These are phyloP conservation scores for Caenorhabditis inopinata DNA, from an alignment of 1,140 invertebrate genomes.

Conservation along the genomic window DNA sequence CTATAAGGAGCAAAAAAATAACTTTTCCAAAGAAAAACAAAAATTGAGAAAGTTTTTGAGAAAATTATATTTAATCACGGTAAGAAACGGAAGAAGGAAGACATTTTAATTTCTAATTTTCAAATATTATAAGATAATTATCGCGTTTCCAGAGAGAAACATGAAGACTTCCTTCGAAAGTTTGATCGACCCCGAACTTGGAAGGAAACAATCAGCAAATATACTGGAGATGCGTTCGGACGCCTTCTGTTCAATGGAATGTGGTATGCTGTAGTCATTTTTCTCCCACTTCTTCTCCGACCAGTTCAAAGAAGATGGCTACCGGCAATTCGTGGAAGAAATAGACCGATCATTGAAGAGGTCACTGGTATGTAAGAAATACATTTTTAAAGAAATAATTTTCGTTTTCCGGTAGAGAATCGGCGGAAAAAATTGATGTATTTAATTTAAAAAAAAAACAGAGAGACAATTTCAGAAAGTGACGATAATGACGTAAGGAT, in stretches of 20 bases:
- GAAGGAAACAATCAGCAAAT: background rate
- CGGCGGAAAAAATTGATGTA: no score
- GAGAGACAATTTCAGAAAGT: background rate
- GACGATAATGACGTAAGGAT: background rate
- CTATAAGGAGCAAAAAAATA: no score
- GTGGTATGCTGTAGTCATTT: background rate
- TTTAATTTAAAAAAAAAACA: no score
- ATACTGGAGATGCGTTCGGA: background rate
- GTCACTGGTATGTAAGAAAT: slow-evolving; percentile 25
- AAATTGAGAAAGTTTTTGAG: no score
- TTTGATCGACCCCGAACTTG: background rate
- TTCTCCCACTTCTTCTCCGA: background rate
- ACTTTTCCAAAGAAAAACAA: no score
- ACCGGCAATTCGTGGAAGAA: background rate
- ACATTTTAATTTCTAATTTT: no score
- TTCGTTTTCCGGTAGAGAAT: no score
- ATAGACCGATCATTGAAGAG: slow-evolving; percentile 1
- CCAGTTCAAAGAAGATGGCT: slow-evolving; percentile 14
- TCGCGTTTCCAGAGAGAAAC: slow-evolving; percentile 8
- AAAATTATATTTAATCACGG: no score
- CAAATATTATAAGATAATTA: no score
- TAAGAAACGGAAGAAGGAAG: no score
- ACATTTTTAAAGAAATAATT: no score
- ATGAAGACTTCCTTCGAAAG: background rate
- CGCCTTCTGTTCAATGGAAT: background rate